Evolutionary conservation across 2,113 vertebrate genomes (phyloP).

Genomic region (Poeciliopsis prolifica): DNA sequence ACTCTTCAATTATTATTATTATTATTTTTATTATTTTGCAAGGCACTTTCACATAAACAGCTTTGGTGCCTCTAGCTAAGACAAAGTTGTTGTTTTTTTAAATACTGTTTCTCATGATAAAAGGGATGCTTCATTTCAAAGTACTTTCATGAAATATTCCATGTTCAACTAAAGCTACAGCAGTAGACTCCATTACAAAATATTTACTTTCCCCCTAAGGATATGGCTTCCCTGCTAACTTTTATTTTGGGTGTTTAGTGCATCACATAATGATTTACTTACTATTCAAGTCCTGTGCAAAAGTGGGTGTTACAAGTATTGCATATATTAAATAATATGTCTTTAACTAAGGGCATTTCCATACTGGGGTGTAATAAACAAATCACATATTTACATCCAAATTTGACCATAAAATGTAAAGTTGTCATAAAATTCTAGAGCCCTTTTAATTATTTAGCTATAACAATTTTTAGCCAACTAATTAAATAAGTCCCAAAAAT

Average conservation of each 20-base stretch:
- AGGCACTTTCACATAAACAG: background rate
- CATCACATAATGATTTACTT: background rate
- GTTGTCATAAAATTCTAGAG: too few relatives aligned
- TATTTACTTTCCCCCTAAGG: background rate
- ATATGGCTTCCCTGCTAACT: background rate
- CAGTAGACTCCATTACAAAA: background rate
- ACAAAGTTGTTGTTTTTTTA: too few relatives aligned
- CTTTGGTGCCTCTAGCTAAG: background rate
- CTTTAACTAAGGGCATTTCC: too few relatives aligned
- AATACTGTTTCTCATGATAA: background rate
- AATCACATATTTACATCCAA: too few relatives aligned
- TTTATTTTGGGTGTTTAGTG: background rate
- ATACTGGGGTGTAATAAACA: too few relatives aligned
- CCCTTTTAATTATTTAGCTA: too few relatives aligned
- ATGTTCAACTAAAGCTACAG: background rate
- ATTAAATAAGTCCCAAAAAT: too few relatives aligned
- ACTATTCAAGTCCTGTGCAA: too few relatives aligned
- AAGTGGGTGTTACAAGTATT: too few relatives aligned
- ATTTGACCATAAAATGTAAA: too few relatives aligned
- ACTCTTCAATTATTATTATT: background rate
- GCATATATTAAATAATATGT: too few relatives aligned
- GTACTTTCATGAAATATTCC: background rate
- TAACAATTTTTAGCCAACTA: too few relatives aligned
- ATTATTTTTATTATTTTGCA: background rate
- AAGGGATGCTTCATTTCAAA: background rate